Evolutionary conservation across 92 coral and sea anemone species (phyloP), one percentile per base, ranked within the genome.

Genomic region (Paragorgia papillata): DNA sequence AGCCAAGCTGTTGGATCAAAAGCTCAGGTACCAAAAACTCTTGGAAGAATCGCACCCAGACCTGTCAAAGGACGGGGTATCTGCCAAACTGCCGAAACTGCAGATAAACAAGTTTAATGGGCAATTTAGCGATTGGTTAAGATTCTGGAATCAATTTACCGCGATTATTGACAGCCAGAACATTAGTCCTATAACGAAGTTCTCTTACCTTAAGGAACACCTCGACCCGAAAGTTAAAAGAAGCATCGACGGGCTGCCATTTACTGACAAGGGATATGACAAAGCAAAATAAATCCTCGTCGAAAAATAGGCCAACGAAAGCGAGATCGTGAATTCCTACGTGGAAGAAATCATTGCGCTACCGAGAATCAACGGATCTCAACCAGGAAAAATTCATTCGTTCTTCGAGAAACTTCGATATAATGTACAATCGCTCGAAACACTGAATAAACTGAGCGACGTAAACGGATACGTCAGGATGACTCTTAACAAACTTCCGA

Each of bases 371-470:
- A 20, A 18, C 9, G 65, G 46, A 31, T 7, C 63, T 18, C 43
- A 71, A 10, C 41, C 46, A 31, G 29, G 25, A 18, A 25, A 54
- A 21, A 71, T 71, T 10, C 79, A 71, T 51, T 13, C 21, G 39
- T 71, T 71, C 31, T 71, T 5, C 41, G 21, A 69, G 35, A 49
- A 54, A 0, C 39, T 69, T 4, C 32, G 22, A 49, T 27, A 46
- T 39, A 73, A 58, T 19, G 66, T 58, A 27, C 67, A 74, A 61
- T 74, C 80, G 39, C 57, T 74, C 21, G 54, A 74, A 27, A 74
- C 80, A 17, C 68, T 34, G 20, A 61, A 44, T n/a, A 74, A 58
- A 7, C 35, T 74, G n/a, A 74, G 40, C 53, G 34, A 74, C 34
- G 26, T 58, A 15, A 40, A 74, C 57, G 69, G 67, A 58, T 33